Evolutionary conservation across 2,888 invertebrate species (phyloP).

Genomic region (Ametastegia equiseti): DNA sequence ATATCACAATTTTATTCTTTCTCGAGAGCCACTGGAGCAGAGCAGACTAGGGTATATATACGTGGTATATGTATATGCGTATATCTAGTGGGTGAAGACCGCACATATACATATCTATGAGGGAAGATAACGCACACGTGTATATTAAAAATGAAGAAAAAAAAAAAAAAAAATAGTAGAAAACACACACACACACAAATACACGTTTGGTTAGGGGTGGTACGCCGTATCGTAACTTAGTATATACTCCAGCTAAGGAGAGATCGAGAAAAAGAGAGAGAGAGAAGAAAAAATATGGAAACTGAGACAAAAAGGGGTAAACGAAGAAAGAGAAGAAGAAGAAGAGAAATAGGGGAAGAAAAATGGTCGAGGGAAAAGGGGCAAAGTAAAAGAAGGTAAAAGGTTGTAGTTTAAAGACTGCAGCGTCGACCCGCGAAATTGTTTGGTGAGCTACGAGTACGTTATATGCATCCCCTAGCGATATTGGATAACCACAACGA

Average conservation of each 20-base stretch:
- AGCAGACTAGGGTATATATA: not conserved
- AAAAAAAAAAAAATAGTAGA: too few relatives aligned
- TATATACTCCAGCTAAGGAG: constrained; percentile 36
- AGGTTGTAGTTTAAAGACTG: constrained; percentile 44
- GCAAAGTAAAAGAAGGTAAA: not conserved
- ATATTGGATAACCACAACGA: constrained; percentile 45
- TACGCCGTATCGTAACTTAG: constrained; percentile 54
- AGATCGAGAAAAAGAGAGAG: constrained; percentile 37
- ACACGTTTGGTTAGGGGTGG: constrained; percentile 4
- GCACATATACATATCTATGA: not conserved
- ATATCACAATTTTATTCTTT: constrained; percentile 64
- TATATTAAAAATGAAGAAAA: too few relatives aligned
- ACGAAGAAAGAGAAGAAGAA: constrained; percentile 48
- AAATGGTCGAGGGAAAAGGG: not conserved
- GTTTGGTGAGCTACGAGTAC: constrained; percentile 66
- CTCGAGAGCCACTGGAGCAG: constrained; percentile 59
- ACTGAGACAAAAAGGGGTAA: not conserved
- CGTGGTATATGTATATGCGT: not conserved
- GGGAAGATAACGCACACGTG: too few relatives aligned
- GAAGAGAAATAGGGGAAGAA: constrained; percentile 7
- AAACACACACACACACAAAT: too few relatives aligned
- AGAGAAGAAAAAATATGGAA: not conserved
- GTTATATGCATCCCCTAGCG: constrained; percentile 38
- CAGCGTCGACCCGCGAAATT: constrained; percentile 67
- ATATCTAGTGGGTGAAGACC: not conserved